Evolutionary conservation across 2,797 vertebrate genomes (phyloP).

Genomic region (Rhinophrynus dorsalis): DNA sequence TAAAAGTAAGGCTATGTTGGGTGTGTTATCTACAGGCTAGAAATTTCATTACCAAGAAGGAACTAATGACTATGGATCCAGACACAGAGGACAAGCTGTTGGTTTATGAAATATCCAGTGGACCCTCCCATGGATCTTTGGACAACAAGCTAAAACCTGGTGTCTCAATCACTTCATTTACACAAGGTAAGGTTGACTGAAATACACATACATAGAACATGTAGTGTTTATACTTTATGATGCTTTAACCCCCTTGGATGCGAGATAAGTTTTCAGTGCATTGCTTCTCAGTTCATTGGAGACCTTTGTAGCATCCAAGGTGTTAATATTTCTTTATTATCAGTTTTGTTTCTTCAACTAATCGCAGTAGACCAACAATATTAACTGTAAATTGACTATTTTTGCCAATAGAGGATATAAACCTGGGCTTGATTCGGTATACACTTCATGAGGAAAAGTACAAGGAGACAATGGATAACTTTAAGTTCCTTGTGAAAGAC

Average conservation of each 20-base stretch:
- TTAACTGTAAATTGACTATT: no score
- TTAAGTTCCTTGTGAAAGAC: conserved; percentile 94
- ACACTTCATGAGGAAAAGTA: conserved; percentile 77
- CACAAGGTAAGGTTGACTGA: conserved; percentile 77
- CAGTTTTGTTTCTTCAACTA: no score
- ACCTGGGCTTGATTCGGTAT: conserved; percentile 87
- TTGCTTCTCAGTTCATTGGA: no score
- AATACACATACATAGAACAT: background rate
- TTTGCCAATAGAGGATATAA: conserved; percentile 81
- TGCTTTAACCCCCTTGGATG: no score
- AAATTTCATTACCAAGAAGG: conserved; percentile 93
- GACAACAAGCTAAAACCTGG: conserved; percentile 86
- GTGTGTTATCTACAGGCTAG: conserved; percentile 76
- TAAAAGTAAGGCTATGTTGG: no score
- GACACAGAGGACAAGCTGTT: conserved; percentile 89
- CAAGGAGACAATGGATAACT: conserved; percentile 84
- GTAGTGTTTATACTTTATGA: no score
- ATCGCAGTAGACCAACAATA: no score
- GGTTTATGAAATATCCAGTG: conserved; percentile 80
- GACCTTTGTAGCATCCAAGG: no score
- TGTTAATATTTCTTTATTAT: no score
- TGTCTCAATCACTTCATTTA: conserved; percentile 71
- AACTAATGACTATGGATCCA: conserved; percentile 88
- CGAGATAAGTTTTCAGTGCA: no score
- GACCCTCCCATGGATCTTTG: conserved; percentile 82